Percentiles rank a stretch among this genome's conserved stretches.
Conservation (phyloP, 2,113 vertebrate species). For the Turdus rufiventris region DNA sequence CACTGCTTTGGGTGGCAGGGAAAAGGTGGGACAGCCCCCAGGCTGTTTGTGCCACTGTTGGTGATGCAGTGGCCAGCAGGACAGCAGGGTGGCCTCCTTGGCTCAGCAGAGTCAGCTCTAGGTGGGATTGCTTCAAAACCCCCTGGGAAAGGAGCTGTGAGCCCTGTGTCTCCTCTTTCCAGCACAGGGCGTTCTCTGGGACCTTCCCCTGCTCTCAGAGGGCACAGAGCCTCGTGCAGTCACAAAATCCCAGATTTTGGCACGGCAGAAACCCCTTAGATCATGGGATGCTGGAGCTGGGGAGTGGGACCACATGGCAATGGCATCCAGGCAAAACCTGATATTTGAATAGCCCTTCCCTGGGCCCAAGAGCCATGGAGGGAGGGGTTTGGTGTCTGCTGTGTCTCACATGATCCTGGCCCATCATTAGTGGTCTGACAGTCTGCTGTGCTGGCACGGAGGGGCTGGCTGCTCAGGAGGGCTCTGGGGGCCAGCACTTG, state of each 20-base stretch:
- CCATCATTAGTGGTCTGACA: not conserved
- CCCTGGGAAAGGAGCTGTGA: not conserved
- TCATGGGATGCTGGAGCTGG: not conserved
- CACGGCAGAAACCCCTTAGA: rapidly evolving
- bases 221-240: not conserved
- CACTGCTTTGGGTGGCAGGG: no score
- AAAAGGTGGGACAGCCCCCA: no score
- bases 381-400: not conserved
- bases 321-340: not conserved
- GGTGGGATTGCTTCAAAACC: not conserved
- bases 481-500: not conserved
- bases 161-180: not conserved
- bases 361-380: not conserved
- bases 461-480: not conserved
- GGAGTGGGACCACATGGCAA: not conserved
- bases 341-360: not conserved
- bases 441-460: not conserved
- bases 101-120: not conserved
- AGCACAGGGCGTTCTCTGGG: not conserved
- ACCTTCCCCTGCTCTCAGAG: not conserved
- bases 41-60: no score
- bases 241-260: not conserved
- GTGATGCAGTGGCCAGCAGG: not conserved
- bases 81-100: not conserved
- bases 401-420: conserved; percentile 1